Percentiles rank a stretch among this genome's conserved stretches.
These are phyloP conservation scores for Amblyteles armatorius DNA, from an alignment of 2,888 invertebrate species.

Conservation along the genomic window DNA sequence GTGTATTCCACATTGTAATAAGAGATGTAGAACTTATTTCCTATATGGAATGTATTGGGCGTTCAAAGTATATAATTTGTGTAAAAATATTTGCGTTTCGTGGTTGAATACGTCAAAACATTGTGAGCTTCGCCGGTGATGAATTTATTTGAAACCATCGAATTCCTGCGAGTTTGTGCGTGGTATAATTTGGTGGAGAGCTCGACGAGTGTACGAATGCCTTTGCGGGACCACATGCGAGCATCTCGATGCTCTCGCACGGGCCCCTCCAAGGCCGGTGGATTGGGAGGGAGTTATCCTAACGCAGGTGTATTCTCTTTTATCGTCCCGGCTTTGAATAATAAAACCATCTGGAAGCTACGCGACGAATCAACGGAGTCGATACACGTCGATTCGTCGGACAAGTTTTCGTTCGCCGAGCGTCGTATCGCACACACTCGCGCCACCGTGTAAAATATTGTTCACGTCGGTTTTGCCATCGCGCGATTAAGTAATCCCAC, in stretches of 20 bases:
- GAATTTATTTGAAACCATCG: background rate
- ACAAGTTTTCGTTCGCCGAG: slow-evolving; percentile 5
- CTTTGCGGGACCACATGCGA: slow-evolving; percentile 4
- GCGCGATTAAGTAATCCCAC: background rate
- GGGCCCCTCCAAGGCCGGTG: background rate
- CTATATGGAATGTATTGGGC: background rate
- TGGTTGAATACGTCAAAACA: no score
- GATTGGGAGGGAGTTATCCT: slow-evolving; percentile 5
- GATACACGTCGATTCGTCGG: slow-evolving; percentile 45
- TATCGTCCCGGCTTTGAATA: slow-evolving; percentile 57
- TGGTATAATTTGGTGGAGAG: slow-evolving; percentile 8
- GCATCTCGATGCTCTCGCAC: slow-evolving; percentile 5
- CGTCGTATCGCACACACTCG: background rate
- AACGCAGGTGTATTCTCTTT: slow-evolving; percentile 52
- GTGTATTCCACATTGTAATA: no score
- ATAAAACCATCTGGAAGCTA: slow-evolving; percentile 55
- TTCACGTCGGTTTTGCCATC: background rate
- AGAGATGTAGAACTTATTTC: background rate
- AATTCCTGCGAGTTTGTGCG: slow-evolving; percentile 9
- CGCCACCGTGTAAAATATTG: background rate
- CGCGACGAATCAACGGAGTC: slow-evolving; percentile 37
- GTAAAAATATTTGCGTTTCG: no score
- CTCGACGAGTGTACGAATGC: slow-evolving; percentile 16
- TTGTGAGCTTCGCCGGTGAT: no score
- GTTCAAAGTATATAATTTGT: no score